Evolutionary conservation across 2,113 vertebrate genomes (phyloP), one percentile per base, ranked within the genome.

Genomic region (Caretta caretta): DNA sequence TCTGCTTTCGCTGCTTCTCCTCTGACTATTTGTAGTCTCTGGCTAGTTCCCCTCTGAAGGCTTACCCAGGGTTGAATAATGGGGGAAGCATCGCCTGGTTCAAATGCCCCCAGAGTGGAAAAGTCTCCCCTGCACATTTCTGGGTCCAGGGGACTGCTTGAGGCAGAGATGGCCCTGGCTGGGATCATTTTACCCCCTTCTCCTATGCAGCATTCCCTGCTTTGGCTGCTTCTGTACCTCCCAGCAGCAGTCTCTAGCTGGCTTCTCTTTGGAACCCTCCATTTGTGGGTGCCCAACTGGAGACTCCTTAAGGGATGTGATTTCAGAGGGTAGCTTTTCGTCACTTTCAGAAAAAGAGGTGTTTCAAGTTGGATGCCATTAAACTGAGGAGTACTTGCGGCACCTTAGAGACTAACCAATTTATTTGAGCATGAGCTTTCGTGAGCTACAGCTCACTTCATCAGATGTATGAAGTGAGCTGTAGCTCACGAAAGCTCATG

Each of bases 331-430:
- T 7, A 24, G 11, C 65, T 1, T 51, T 83, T 38, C 35, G 72
- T 1, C 35, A 78, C 17, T 51, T 1, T 88, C 65, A 85, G 19
- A 87, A 17, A 46, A 46, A 13, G 0, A n/a, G 10, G 2, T 62
- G 29, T 19, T 83, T 75, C 1, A 1, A 53, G 75, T 4, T 29
- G 42, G 12, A 56, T 87, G 80, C 42, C 6, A 1, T 5, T 10
- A 13, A 65, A 57, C 27, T 2, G 1, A 78, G 12, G n/a, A n/a
- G n/a, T n/a, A n/a, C n/a, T n/a, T n/a, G n/a, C n/a, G n/a, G n/a
- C n/a, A n/a, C n/a, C n/a, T n/a, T n/a, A n/a, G n/a, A n/a, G n/a
- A n/a, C n/a, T n/a, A n/a, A n/a, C n/a, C n/a, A n/a, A n/a, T n/a
- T n/a, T n/a, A n/a, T n/a, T n/a, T n/a, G n/a, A n/a, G n/a, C n/a